phyloP scores from a whole-genome alignment of 2,888 invertebrate species.

The Julus scanicus region DNA sequence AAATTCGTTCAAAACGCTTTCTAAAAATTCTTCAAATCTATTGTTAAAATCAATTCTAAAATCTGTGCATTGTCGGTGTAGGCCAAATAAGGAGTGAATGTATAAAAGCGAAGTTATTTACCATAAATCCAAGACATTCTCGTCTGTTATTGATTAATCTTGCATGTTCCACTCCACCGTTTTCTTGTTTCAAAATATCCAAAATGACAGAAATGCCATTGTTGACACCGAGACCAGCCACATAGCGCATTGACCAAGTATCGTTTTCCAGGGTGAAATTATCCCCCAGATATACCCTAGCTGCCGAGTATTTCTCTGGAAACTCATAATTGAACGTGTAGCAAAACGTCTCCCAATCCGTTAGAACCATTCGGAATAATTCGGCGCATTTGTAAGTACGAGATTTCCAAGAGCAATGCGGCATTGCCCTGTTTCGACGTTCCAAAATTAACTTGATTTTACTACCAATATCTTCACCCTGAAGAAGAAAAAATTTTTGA shows the following conservation, averaged over 20 bases:
- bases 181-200: constrained; percentile 50
- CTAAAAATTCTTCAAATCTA: no score
- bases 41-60: no score
- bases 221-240: constrained; percentile 45
- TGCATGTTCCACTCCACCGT: constrained; percentile 44
- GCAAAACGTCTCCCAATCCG: constrained; percentile 55
- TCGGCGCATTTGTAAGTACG: not conserved
- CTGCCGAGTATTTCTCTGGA: constrained; percentile 41
- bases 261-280: not conserved
- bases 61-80: no score
- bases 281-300: constrained; percentile 2
- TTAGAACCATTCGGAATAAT: constrained; percentile 31
- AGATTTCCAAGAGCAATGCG: constrained; percentile 48
- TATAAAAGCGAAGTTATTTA: constrained; percentile 11
- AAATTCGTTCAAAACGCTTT: no score
- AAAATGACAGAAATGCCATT: constrained; percentile 52
- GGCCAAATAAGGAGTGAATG: no score
- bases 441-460: not conserved
- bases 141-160: constrained; percentile 44
- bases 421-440: constrained; percentile 50
- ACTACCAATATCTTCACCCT: not conserved
- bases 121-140: constrained; percentile 53
- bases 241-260: not conserved
- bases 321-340: constrained; percentile 52
- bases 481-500: not conserved